Evolutionary conservation across 2,888 invertebrate genomes (phyloP).

Genomic region (Mythimna albipuncta): DNA sequence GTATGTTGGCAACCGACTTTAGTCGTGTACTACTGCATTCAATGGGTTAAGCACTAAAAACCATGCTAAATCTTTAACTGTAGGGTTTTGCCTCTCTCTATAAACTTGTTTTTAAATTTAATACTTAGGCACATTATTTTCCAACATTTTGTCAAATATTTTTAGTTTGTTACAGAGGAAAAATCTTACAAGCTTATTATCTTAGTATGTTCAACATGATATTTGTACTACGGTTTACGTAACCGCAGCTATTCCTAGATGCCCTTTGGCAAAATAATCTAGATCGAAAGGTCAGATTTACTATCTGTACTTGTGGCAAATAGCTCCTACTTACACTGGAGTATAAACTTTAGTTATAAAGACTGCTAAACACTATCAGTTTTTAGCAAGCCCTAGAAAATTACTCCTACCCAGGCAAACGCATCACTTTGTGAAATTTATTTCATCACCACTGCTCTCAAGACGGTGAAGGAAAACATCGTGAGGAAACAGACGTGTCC

Average conservation of each 20-base stretch:
- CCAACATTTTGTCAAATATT: not conserved
- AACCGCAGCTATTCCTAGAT: slow-evolving; percentile 30
- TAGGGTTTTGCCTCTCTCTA: too few species aligned
- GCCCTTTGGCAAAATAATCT: slow-evolving; percentile 51
- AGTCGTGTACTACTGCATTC: too few species aligned
- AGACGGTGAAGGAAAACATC: too few species aligned
- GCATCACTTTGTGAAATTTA: too few species aligned
- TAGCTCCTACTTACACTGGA: slow-evolving; percentile 33
- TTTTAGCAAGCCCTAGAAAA: too few species aligned
- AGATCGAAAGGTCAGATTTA: slow-evolving; percentile 61
- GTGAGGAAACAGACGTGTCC: too few species aligned
- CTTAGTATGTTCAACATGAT: slow-evolving; percentile 12
- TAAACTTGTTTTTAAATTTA: too few species aligned
- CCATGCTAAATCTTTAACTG: too few species aligned
- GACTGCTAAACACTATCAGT: not conserved
- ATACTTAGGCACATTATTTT: not conserved
- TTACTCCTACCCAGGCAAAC: too few species aligned
- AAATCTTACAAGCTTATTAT: not conserved
- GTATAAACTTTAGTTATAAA: slow-evolving; percentile 19
- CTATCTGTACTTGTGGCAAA: slow-evolving; percentile 41
- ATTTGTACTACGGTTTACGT: slow-evolving; percentile 17
- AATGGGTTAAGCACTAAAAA: too few species aligned
- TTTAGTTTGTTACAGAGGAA: not conserved
- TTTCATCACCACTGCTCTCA: too few species aligned
- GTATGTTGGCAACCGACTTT: too few species aligned